phyloP scores from a whole-genome alignment of 2,797 vertebrate species.

The Schizothorax lantsangensis region DNA sequence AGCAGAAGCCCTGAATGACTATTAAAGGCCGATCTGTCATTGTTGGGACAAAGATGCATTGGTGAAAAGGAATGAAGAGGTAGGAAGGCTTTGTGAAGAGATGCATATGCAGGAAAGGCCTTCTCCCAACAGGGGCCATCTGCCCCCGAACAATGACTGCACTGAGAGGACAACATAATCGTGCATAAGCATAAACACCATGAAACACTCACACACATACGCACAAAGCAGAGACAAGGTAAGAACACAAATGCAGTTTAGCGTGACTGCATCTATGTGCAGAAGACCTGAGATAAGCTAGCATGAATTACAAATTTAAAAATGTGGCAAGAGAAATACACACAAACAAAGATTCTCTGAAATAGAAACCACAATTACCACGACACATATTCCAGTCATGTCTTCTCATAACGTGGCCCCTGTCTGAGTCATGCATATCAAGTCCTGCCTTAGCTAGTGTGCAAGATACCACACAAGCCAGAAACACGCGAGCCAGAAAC shows the following conservation, averaged over 20 bases:
- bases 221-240: conserved; percentile 51
- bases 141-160: neutral
- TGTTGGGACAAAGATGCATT: conserved; percentile 47
- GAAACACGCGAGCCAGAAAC: neutral
- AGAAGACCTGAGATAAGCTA: conserved; percentile 18
- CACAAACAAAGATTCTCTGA: neutral
- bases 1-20: conserved; percentile 41
- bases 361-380: neutral
- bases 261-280: conserved; percentile 15
- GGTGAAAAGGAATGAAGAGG: conserved; percentile 26
- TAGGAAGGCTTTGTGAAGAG: conserved; percentile 36
- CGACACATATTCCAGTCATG: neutral
- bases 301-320: conserved; percentile 1
- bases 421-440: neutral
- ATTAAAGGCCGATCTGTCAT: conserved; percentile 55
- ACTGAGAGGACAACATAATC: conserved; percentile 28
- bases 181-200: conserved; percentile 40
- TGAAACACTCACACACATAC: conserved; percentile 25
- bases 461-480: neutral
- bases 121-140: neutral
- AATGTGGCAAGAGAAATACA: neutral
- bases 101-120: conserved; percentile 43
- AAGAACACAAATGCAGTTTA: conserved; percentile 34
- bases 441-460: neutral
- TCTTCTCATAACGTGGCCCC: neutral